Conservation (phyloP, 2,888 invertebrate genomes). For the Notodonta ziczac region DNA sequence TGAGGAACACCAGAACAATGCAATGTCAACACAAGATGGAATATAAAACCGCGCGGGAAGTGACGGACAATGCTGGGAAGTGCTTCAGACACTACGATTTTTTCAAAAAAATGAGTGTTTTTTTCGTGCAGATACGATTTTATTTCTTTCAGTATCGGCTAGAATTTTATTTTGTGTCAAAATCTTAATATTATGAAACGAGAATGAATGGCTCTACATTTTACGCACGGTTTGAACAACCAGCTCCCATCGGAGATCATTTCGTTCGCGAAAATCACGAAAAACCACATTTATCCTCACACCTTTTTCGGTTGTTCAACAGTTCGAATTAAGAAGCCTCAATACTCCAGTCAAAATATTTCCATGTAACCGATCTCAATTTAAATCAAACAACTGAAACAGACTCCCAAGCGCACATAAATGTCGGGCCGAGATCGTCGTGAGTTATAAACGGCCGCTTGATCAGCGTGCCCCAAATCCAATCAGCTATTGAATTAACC, state of each 20-base stretch:
- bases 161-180: too few species aligned
- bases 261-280: too few species aligned
- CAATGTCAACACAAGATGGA: slow-evolving; percentile 78
- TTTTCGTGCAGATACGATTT: not conserved
- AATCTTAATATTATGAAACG: too few species aligned
- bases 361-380: too few species aligned
- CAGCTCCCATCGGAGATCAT: too few species aligned
- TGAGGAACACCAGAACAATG: slow-evolving; percentile 73
- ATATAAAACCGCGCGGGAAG: slow-evolving; percentile 73
- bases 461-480: slow-evolving; percentile 81
- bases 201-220: too few species aligned
- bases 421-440: slow-evolving; percentile 34
- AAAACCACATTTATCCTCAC: too few species aligned
- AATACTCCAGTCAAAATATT: too few species aligned
- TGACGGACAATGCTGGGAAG: slow-evolving; percentile 47
- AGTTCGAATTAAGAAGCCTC: too few species aligned
- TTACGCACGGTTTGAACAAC: too few species aligned
- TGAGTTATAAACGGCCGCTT: slow-evolving; percentile 61
- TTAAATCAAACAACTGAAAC: not conserved
- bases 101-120: not conserved
- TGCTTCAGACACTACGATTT: slow-evolving; percentile 56
- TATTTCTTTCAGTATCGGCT: not conserved
- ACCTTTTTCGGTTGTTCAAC: too few species aligned
- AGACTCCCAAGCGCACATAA: not conserved
- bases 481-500: slow-evolving; percentile 85